A percentile compares a stretch with the other conserved stretches of the same genome.
Conservation (phyloP, 2,888 invertebrate genomes). For the Epinotia demarniana region DNA sequence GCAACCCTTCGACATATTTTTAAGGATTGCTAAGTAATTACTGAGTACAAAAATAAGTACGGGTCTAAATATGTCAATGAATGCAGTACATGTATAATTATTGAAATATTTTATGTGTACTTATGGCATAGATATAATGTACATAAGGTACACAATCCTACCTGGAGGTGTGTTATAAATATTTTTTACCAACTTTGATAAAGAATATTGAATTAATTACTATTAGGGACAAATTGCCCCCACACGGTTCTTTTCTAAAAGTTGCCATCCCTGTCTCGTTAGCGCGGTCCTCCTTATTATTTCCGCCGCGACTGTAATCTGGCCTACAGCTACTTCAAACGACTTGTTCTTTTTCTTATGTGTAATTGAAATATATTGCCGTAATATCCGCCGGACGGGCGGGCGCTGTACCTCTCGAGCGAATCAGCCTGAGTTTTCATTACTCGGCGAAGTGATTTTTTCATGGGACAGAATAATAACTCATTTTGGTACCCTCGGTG, state of each 20-base stretch:
- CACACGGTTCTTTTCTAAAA: conserved; percentile 75
- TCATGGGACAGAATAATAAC: conserved; percentile 80
- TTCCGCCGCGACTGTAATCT: conserved; percentile 80
- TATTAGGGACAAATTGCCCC: conserved; percentile 62
- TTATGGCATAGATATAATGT: too few relatives aligned
- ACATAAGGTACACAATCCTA: not conserved
- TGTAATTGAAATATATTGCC: conserved; percentile 85
- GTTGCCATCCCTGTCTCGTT: conserved; percentile 75
- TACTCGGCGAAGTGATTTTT: conserved; percentile 81
- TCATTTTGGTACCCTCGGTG: conserved; percentile 75
- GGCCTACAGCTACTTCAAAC: conserved; percentile 83
- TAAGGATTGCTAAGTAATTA: too few relatives aligned
- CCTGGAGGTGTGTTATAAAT: too few relatives aligned
- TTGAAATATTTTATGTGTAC: too few relatives aligned
- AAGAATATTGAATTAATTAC: conserved; percentile 61
- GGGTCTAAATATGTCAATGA: not conserved
- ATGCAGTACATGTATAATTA: not conserved
- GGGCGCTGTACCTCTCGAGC: conserved; percentile 75
- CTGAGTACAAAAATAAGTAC: too few relatives aligned
- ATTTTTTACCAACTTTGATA: conserved; percentile 11
- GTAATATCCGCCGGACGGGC: conserved; percentile 82
- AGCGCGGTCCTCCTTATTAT: conserved; percentile 79
- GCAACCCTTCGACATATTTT: not conserved
- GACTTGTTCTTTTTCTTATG: conserved; percentile 84
- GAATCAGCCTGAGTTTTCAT: conserved; percentile 83